Percentiles rank a stretch among this genome's conserved stretches.
These are phyloP conservation scores for Diuraphis noxia DNA, from an alignment of 1,140 invertebrate genomes.

Conservation along the genomic window DNA sequence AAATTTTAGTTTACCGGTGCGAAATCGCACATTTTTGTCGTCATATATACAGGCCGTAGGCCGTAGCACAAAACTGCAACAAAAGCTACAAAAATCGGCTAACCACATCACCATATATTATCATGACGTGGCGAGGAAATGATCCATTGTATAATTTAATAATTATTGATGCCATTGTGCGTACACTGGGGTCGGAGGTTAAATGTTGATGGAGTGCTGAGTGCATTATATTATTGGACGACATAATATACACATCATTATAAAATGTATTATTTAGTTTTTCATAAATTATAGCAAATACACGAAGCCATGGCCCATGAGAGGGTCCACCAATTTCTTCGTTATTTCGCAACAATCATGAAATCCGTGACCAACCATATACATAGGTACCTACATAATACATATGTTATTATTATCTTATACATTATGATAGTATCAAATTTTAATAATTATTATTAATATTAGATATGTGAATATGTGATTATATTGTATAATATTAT, in stretches of 20 bases:
- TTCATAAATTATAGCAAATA: neutral
- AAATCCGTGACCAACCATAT: neutral
- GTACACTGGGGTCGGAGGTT: no score
- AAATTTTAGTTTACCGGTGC: slow-evolving; percentile 16
- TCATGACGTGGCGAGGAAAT: neutral
- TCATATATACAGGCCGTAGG: neutral
- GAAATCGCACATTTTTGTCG: neutral
- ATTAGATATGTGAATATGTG: neutral
- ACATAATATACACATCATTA: neutral
- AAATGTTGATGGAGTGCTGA: neutral
- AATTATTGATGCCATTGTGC: neutral
- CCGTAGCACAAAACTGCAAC: neutral
- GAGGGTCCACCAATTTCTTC: neutral
- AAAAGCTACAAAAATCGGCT: neutral
- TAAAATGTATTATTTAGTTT: neutral
- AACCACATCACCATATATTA: neutral
- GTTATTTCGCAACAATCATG: neutral
- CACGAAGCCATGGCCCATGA: neutral
- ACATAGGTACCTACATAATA: neutral
- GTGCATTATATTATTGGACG: neutral
- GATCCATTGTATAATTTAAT: neutral
- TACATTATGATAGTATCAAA: neutral
- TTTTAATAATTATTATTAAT: neutral
- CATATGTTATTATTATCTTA: no score
- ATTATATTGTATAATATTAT: neutral